Percentiles rank a stretch among this genome's conserved stretches.
phyloP scores from a whole-genome alignment of 2,797 vertebrate species.

The Gorsachius magnificus region DNA sequence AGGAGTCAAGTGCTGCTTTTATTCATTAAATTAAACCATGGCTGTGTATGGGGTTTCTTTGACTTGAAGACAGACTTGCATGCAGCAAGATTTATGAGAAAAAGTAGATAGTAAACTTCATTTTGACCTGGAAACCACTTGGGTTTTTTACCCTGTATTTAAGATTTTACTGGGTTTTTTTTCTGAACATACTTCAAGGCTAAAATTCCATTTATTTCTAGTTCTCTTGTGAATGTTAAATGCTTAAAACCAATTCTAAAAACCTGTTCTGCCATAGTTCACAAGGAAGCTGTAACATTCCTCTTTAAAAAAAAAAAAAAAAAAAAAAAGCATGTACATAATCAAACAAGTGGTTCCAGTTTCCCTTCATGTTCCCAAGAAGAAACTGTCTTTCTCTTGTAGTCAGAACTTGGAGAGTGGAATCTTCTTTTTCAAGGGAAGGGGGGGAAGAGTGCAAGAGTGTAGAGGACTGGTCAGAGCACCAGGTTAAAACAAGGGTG shows the following conservation, averaged over 20 bases:
- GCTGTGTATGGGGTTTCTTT: neutral
- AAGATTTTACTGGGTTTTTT: neutral
- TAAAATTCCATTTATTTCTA: neutral
- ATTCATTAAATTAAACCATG: neutral
- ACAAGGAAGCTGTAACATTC: neutral
- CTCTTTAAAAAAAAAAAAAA: neutral
- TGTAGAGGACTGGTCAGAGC: neutral
- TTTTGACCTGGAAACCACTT: neutral
- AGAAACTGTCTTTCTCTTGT: neutral
- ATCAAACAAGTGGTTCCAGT: neutral
- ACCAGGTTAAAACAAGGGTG: neutral
- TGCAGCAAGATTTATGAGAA: neutral
- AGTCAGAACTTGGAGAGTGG: neutral
- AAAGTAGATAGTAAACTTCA: neutral
- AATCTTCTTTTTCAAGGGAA: rapidly evolving
- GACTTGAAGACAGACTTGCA: neutral
- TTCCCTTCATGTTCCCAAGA: neutral
- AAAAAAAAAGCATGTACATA: neutral
- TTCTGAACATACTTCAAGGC: neutral
- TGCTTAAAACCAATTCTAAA: neutral
- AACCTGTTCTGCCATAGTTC: neutral
- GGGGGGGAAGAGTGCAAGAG: neutral
- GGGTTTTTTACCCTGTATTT: neutral
- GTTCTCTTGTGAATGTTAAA: neutral
- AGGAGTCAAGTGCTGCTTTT: neutral